Evolutionary conservation across 2,797 vertebrate genomes (phyloP).

Genomic region (Labroides dimidiatus): DNA sequence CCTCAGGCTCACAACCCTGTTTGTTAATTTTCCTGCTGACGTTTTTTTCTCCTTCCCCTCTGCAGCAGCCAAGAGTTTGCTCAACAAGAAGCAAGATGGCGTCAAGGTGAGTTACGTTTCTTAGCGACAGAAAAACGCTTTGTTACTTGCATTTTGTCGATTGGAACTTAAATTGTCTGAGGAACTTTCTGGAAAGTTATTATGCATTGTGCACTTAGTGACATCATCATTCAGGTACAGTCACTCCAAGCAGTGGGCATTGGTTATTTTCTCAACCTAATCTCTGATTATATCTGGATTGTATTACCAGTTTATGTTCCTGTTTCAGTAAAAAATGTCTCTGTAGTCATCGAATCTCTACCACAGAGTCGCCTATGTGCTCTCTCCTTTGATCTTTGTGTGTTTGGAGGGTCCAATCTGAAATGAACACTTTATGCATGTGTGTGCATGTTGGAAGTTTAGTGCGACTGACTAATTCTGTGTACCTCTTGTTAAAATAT

Average conservation of each 20-base stretch:
- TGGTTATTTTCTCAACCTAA: constrained; percentile 33
- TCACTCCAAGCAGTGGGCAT: constrained; percentile 44
- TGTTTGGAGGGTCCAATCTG: constrained; percentile 24
- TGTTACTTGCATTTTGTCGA: constrained; percentile 61
- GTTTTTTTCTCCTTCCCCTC: constrained; percentile 63
- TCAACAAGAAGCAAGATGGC: constrained; percentile 95
- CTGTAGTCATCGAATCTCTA: constrained; percentile 17
- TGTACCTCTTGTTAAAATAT: constrained; percentile 3
- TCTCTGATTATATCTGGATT: constrained; percentile 8
- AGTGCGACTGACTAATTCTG: neutral
- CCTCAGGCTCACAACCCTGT: constrained; percentile 26
- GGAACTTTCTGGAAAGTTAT: constrained; percentile 47
- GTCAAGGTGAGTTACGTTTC: constrained; percentile 91
- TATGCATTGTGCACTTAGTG: constrained; percentile 61
- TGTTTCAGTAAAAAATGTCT: constrained; percentile 15
- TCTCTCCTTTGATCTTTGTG: constrained; percentile 14
- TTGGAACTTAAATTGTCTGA: constrained; percentile 52
- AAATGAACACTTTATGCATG: constrained; percentile 32
- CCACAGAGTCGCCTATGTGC: constrained; percentile 18
- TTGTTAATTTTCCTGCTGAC: constrained; percentile 48
- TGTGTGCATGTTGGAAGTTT: constrained; percentile 16
- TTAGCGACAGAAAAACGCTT: constrained; percentile 20
- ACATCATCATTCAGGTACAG: constrained; percentile 73
- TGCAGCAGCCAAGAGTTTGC: constrained; percentile 97
- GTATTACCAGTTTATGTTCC: constrained; percentile 11